Evolutionary conservation across 2,113 vertebrate species (phyloP).

Genomic region (Sus scrofa): T2T-Sscrofa CM000812.6:86485001-86485500

Average conservation of each 20-base stretch:
- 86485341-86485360: neutral
- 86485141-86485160: too few relatives aligned
- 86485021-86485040: too few relatives aligned
- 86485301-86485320: neutral
- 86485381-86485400: neutral
- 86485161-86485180: neutral
- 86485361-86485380: neutral
- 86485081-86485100: too few relatives aligned
- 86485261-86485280: neutral
- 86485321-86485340: neutral
- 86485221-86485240: neutral
- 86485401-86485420: too few relatives aligned
- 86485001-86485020: too few relatives aligned
- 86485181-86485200: neutral
- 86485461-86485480: neutral
- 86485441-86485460: neutral
- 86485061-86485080: too few relatives aligned
- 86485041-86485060: too few relatives aligned
- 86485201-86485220: neutral
- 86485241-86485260: neutral
- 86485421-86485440: neutral
- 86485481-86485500: neutral
- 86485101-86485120: too few relatives aligned
- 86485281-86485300: neutral
- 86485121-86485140: too few relatives aligned